phyloP scores from a whole-genome alignment of 2,888 invertebrate species.

The Mesorhabditis sp. region DNA sequence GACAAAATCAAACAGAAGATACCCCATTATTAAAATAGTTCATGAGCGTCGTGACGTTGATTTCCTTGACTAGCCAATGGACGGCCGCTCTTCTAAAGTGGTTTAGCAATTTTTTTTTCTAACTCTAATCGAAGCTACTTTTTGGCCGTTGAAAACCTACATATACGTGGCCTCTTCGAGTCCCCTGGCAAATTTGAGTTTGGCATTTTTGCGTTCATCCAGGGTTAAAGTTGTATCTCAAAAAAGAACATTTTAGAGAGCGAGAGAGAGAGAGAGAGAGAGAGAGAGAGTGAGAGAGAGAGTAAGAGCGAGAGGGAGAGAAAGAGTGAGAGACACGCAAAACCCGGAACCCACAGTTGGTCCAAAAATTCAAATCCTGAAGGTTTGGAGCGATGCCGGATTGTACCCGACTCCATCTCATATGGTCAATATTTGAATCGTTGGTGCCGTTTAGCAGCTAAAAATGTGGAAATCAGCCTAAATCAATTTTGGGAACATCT shows the following conservation, averaged over 20 bases:
- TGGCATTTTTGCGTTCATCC: neutral
- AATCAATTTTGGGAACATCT: too few species aligned
- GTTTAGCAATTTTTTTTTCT: neutral
- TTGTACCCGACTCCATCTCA: neutral
- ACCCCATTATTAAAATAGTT: neutral
- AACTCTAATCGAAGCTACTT: too few species aligned
- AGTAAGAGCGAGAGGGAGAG: too few species aligned
- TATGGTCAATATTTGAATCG: neutral
- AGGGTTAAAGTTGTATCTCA: neutral
- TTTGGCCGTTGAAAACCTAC: too few species aligned
- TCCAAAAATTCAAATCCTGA: neutral
- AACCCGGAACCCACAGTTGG: neutral
- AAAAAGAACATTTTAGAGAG: too few species aligned
- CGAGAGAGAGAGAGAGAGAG: too few species aligned
- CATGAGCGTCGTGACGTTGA: neutral
- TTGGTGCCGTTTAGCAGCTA: constrained; percentile 1
- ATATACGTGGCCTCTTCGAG: neutral
- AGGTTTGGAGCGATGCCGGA: neutral
- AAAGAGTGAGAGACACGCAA: too few species aligned
- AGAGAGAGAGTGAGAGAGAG: too few species aligned
- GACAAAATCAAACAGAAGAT: neutral
- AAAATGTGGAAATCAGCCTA: neutral
- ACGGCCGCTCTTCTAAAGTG: neutral
- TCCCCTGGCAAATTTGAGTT: neutral
- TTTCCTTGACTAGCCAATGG: neutral